Percentiles rank a stretch among this genome's conserved stretches.
Conservation (phyloP, 2,113 vertebrate genomes). For the Alligator sinensis region DNA sequence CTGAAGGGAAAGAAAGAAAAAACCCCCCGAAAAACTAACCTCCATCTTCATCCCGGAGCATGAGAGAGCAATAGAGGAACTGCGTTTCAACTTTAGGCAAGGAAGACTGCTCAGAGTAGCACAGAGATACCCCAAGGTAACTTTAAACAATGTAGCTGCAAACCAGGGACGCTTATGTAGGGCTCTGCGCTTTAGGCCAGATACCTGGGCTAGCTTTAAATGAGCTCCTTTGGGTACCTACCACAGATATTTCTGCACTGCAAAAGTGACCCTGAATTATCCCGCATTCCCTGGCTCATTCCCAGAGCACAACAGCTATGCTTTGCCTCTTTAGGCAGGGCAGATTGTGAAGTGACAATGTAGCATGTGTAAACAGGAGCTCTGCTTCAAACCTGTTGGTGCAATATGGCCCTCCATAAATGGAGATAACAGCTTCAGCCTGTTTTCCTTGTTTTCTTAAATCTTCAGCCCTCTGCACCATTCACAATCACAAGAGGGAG, state of each 20-base stretch:
- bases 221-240: no score
- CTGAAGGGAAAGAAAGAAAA: no score
- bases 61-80: fast-evolving
- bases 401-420: not conserved
- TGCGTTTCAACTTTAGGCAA: no score
- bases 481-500: fast-evolving
- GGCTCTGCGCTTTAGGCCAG: no score
- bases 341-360: not conserved
- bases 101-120: no score
- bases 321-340: not conserved
- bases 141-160: no score
- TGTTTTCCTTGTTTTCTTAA: not conserved
- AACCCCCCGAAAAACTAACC: not conserved
- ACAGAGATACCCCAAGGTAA: no score
- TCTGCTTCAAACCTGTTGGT: not conserved
- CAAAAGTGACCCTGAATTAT: not conserved
- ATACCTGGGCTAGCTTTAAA: no score
- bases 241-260: no score
- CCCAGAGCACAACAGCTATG: not conserved
- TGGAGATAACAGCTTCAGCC: fast-evolving
- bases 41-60: not conserved
- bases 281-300: not conserved
- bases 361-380: not conserved
- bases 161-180: no score
- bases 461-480: not conserved